phyloP scores from a whole-genome alignment of 2,113 vertebrate species.

The Siphamia tubifer region DNA sequence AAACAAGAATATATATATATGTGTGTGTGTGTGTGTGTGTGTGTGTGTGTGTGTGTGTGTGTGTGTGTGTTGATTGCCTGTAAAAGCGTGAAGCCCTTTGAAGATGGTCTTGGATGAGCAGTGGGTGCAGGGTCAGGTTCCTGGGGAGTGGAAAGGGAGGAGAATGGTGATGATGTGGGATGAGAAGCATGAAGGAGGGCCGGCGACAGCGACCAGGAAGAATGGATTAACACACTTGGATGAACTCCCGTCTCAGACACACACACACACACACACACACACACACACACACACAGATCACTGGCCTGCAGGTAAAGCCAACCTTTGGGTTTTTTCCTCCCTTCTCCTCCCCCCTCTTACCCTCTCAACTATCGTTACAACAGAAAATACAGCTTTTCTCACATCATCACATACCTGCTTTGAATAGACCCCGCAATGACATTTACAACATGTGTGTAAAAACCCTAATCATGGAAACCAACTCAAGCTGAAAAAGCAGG shows the following conservation, averaged over 20 bases:
- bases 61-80: conserved; percentile 39
- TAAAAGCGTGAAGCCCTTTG: conserved; percentile 58
- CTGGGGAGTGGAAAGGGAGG: conserved; percentile 28
- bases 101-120: conserved; percentile 37
- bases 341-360: no score
- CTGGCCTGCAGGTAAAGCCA: conserved; percentile 21
- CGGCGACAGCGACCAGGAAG: conserved; percentile 39
- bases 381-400: conserved; percentile 13
- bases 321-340: neutral
- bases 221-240: conserved; percentile 60
- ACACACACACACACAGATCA: conserved; percentile 4
- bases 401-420: conserved; percentile 26
- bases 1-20: no score
- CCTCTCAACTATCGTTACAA: conserved; percentile 3
- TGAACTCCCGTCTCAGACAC: conserved; percentile 3
- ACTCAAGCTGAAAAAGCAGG: conserved; percentile 8
- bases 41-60: neutral
- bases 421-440: conserved; percentile 39
- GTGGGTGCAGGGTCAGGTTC: conserved; percentile 34
- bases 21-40: neutral
- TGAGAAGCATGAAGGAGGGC: conserved; percentile 58
- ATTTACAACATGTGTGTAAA: conserved; percentile 47
- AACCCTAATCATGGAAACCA: conserved; percentile 29
- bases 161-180: conserved; percentile 49
- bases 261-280: neutral